Conservation (phyloP, 2,888 invertebrate species). For the Oxytorus armatus region DNA sequence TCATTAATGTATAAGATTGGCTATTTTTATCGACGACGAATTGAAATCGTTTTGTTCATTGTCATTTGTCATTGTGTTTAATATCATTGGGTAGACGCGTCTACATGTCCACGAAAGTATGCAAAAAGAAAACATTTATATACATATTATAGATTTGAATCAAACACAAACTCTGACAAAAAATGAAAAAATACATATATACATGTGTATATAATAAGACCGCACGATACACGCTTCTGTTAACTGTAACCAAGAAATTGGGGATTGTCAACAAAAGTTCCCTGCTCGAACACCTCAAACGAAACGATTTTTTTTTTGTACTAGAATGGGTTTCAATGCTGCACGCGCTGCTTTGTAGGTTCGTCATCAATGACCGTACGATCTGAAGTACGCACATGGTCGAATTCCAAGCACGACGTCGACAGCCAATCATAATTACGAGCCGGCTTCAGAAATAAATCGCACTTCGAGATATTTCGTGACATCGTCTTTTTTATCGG, state of each 20-base stretch:
- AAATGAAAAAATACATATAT: constrained; percentile 23
- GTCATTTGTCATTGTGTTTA: constrained; percentile 46
- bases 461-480: too few species aligned
- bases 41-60: constrained; percentile 17
- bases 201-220: constrained; percentile 61
- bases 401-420: too few species aligned
- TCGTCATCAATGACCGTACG: too few species aligned
- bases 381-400: too few species aligned
- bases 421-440: too few species aligned
- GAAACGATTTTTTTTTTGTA: too few species aligned
- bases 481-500: too few species aligned
- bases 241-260: constrained; percentile 37
- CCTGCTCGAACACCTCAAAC: constrained; percentile 11
- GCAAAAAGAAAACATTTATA: constrained; percentile 66
- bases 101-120: constrained; percentile 75
- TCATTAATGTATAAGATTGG: constrained; percentile 67
- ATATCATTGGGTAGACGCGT: constrained; percentile 66
- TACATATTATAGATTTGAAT: constrained; percentile 37
- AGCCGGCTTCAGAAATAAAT: too few species aligned
- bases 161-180: constrained; percentile 16
- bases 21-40: constrained; percentile 68
- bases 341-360: too few species aligned
- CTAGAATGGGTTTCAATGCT: too few species aligned
- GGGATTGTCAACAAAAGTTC: constrained; percentile 16
- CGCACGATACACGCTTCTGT: constrained; percentile 62